Conservation (phyloP, 2,113 vertebrate species). For the Muscicapa adusta region DNA sequence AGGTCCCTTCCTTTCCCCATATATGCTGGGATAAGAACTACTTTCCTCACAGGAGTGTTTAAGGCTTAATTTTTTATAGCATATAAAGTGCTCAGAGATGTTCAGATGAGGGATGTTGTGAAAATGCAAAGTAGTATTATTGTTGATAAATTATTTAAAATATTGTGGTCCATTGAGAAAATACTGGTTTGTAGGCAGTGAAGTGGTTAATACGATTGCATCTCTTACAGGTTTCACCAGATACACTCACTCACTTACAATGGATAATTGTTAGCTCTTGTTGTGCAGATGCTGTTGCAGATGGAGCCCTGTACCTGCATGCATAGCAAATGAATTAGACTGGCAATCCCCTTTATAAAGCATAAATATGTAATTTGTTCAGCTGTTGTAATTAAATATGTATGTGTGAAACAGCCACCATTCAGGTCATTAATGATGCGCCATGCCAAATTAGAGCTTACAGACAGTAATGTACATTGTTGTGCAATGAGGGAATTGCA, state of each 20-base stretch:
- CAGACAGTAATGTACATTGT: slow-evolving; percentile 85
- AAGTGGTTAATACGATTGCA: slow-evolving; percentile 76
- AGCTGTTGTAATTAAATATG: slow-evolving; percentile 99
- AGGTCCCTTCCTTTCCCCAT: not conserved
- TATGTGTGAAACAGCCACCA: slow-evolving; percentile 93
- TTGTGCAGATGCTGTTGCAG: slow-evolving; percentile 94
- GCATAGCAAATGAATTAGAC: slow-evolving; percentile 92
- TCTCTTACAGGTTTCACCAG: slow-evolving; percentile 79
- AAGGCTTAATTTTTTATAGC: slow-evolving; percentile 65
- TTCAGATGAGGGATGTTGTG: slow-evolving; percentile 54
- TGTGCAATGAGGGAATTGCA: slow-evolving; percentile 81
- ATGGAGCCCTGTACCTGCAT: slow-evolving; percentile 96
- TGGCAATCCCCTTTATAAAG: slow-evolving; percentile 90
- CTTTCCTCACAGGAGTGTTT: slow-evolving; percentile 51
- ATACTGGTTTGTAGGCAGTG: slow-evolving; percentile 70
- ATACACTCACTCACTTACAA: slow-evolving; percentile 81
- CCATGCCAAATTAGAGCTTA: slow-evolving; percentile 88
- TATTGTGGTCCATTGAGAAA: slow-evolving; percentile 72
- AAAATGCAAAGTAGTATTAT: slow-evolving; percentile 69
- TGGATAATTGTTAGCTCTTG: slow-evolving; percentile 87
- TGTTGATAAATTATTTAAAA: slow-evolving; percentile 73
- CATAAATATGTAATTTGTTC: slow-evolving; percentile 99
- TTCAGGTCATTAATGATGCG: slow-evolving; percentile 94
- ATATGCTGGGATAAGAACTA: not conserved
- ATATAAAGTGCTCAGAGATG: slow-evolving; percentile 62